phyloP scores from a whole-genome alignment of 2,797 vertebrate genomes.

The Spondyliosoma cantharus region DNA sequence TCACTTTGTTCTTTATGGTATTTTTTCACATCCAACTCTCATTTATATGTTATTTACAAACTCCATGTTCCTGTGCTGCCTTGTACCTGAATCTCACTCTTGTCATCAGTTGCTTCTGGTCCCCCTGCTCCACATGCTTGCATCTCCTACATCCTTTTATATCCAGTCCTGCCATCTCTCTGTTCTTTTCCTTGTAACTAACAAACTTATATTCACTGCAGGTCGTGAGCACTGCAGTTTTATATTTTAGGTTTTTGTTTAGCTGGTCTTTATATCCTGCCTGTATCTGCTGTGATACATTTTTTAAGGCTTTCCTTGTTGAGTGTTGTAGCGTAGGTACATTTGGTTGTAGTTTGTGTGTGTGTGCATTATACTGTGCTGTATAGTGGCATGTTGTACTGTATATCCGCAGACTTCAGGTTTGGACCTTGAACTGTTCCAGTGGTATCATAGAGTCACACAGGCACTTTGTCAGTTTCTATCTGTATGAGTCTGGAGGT shows the following conservation, averaged over 20 bases:
- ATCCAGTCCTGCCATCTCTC: constrained; percentile 21
- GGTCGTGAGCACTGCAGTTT: constrained; percentile 41
- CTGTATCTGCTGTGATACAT: constrained; percentile 24
- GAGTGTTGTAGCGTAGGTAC: constrained; percentile 4
- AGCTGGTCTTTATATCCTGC: constrained; percentile 35
- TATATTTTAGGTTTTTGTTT: constrained; percentile 31
- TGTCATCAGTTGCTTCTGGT: background rate
- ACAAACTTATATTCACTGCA: constrained; percentile 31
- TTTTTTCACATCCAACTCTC: too few relatives aligned
- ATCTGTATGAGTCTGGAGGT: constrained; percentile 21
- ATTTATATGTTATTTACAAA: background rate
- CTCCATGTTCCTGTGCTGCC: background rate
- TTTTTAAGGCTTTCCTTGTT: constrained; percentile 32
- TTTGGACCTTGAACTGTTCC: constrained; percentile 41
- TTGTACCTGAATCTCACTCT: constrained; percentile 9
- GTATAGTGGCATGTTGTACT: constrained; percentile 24
- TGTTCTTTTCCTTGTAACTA: background rate
- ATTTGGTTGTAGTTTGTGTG: background rate
- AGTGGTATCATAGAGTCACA: constrained; percentile 12
- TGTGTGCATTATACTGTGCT: constrained; percentile 6
- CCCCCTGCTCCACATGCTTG: background rate
- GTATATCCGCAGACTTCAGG: constrained; percentile 24
- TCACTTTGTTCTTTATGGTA: too few relatives aligned
- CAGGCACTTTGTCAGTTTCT: constrained; percentile 38
- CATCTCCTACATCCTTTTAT: constrained; percentile 22